phyloP scores from a whole-genome alignment of 2,888 invertebrate species.

The Epinotia nisella region DNA sequence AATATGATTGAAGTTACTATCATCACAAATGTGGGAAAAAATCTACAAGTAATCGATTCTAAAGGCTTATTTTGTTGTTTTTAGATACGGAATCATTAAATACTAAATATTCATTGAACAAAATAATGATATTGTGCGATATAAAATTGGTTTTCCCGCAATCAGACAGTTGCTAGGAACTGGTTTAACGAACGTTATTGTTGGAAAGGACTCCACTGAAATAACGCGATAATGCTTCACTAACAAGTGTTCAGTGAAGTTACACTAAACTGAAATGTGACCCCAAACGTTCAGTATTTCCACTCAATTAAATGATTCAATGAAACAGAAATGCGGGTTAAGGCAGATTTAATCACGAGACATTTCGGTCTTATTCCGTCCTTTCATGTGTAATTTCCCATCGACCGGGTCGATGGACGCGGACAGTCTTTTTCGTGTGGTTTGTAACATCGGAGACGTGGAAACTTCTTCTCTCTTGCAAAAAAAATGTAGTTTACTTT shows the following conservation, averaged over 20 bases:
- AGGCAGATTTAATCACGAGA: slow-evolving; percentile 75
- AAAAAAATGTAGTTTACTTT: no score
- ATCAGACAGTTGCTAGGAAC: not conserved
- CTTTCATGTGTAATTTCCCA: slow-evolving; percentile 73
- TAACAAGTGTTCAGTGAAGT: slow-evolving; percentile 59
- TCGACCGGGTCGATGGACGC: slow-evolving; percentile 51
- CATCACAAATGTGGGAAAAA: no score
- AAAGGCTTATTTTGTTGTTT: no score
- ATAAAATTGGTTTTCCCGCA: slow-evolving; percentile 13
- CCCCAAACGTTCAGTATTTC: slow-evolving; percentile 65
- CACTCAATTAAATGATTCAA: slow-evolving; percentile 75
- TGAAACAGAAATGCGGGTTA: slow-evolving; percentile 70
- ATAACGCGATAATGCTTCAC: slow-evolving; percentile 49
- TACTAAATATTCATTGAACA: no score
- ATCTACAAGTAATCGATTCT: no score
- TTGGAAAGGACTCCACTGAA: slow-evolving; percentile 18
- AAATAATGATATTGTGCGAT: not conserved
- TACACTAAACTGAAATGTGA: slow-evolving; percentile 62
- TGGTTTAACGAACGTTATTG: slow-evolving; percentile 30
- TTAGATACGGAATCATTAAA: no score
- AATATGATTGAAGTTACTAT: no score
- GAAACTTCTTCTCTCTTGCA: not conserved
- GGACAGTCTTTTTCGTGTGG: slow-evolving; percentile 2
- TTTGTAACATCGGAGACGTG: not conserved
- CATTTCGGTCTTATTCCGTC: slow-evolving; percentile 60